Evolutionary conservation across 1,140 invertebrate genomes (phyloP).

Genomic region (Eufriesea mexicana): DNA sequence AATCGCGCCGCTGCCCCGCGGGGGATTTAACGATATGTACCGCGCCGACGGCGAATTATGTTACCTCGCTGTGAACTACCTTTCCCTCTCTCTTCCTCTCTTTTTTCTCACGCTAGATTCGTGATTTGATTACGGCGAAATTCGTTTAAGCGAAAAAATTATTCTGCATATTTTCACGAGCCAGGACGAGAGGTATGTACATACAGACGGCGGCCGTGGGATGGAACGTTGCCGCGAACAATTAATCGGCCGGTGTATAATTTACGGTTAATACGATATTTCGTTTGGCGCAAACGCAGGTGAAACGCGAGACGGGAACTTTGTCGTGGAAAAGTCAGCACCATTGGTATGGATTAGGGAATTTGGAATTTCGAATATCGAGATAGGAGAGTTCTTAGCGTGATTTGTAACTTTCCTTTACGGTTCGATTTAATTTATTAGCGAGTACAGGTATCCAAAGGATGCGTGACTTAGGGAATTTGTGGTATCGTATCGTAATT

Average conservation of each 20-base stretch:
- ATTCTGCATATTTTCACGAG: neutral
- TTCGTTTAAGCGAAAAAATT: conserved; percentile 44
- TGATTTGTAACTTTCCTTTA: no score
- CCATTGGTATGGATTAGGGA: no score
- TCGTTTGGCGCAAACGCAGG: neutral
- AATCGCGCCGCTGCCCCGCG: conserved; percentile 63
- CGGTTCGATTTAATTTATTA: no score
- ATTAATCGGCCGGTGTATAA: neutral
- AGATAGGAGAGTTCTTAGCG: no score
- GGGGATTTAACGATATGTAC: conserved; percentile 62
- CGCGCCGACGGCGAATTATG: conserved; percentile 64
- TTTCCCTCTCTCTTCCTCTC: neutral
- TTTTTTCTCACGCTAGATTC: conserved; percentile 52
- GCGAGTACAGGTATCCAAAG: no score
- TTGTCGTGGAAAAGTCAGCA: no score
- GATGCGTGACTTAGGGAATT: no score
- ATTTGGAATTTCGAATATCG: no score
- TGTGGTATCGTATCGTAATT: no score
- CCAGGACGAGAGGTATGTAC: neutral
- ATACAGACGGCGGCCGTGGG: no score
- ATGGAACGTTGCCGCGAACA: neutral
- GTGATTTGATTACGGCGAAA: conserved; percentile 68
- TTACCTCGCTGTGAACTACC: conserved; percentile 59
- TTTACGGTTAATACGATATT: neutral
- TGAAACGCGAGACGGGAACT: no score